Percentiles rank a stretch among this genome's conserved stretches.
These are phyloP conservation scores for Physella acuta DNA, from an alignment of 1,140 invertebrate species.

Conservation along the genomic window DNA sequence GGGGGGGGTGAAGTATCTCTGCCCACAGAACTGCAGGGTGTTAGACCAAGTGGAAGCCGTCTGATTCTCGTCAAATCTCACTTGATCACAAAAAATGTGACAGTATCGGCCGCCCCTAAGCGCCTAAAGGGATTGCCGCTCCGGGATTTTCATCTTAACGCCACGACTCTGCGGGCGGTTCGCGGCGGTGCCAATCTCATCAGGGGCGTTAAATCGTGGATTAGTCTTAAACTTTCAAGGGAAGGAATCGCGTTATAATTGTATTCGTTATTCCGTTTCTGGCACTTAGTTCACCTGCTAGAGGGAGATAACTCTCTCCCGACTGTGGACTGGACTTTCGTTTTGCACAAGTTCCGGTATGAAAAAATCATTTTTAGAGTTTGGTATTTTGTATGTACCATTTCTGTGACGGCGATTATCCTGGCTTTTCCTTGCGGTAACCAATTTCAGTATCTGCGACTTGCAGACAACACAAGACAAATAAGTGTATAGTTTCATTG, in stretches of 20 bases:
- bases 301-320: neutral
- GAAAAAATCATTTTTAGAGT: too few species aligned
- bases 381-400: too few species aligned
- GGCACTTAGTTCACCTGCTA: neutral
- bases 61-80: constrained; percentile 5
- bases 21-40: too few species aligned
- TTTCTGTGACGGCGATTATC: too few species aligned
- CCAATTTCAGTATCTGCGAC: too few species aligned
- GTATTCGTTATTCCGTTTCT: constrained; percentile 1
- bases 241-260: constrained; percentile 12
- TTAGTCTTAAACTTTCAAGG: constrained; percentile 6
- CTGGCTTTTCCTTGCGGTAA: too few species aligned
- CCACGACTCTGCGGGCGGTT: neutral
- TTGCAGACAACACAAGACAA: too few species aligned
- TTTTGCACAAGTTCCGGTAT: too few species aligned
- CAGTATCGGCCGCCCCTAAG: neutral
- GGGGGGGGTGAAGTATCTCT: too few species aligned
- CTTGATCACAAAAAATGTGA: constrained; percentile 18
- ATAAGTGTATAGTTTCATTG: too few species aligned
- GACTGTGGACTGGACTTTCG: too few species aligned
- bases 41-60: constrained; percentile 1
- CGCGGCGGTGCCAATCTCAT: neutral
- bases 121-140: constrained; percentile 1
- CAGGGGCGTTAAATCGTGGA: neutral
- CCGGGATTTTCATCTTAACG: constrained; percentile 12